Evolutionary conservation across 2,797 vertebrate genomes (phyloP), one percentile per base, ranked within the genome.

Genomic region (Rachycentron canadum): DNA sequence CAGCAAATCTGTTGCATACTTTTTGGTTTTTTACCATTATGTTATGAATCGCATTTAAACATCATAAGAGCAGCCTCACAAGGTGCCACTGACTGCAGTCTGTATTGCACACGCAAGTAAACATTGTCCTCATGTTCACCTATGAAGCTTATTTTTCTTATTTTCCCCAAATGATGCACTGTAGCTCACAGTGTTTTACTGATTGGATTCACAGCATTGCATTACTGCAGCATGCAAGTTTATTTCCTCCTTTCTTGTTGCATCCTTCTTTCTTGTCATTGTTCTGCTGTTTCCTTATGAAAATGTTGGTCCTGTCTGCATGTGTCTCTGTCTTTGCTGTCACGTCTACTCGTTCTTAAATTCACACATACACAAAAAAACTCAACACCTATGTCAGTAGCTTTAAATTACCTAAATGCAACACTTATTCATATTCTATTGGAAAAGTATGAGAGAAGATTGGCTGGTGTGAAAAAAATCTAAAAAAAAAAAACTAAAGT

Each of bases 171-270:
- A 61, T n/a, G 23, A 59, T 11, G 38, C 6, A 14, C 47, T 2
- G 26, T 71, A 65, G 78, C 60, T 84, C 65, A 19, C 68, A 70
- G 76, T 81, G 75, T 60, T 69, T 60, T 76, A 43, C 69, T 50
- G 63, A 75, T 92, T 91, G 93, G 95, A 96, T 94, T 92, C 88
- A 88, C 95, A 66, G 78, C 85, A 57, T 80, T 73, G 71, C 86
- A 72, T 92, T 89, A 69, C 81, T 92, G 91, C 88, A 94, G 96
- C 95, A 90, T 93, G 93, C 91, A 78, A 88, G 89, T 79, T 73
- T 69, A 56, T 43, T 32, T 73, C 30, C 60, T 55, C 21, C 68
- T 64, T 70, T 68, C 10, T 56, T 17, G 53, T 86, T 76, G 36
- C 53, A 69, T 86, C 76, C 66, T 76, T 50, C 40, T 59, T 76